Evolutionary conservation across 2,888 invertebrate genomes (phyloP).

Genomic region (Leucozona laternaria): DNA sequence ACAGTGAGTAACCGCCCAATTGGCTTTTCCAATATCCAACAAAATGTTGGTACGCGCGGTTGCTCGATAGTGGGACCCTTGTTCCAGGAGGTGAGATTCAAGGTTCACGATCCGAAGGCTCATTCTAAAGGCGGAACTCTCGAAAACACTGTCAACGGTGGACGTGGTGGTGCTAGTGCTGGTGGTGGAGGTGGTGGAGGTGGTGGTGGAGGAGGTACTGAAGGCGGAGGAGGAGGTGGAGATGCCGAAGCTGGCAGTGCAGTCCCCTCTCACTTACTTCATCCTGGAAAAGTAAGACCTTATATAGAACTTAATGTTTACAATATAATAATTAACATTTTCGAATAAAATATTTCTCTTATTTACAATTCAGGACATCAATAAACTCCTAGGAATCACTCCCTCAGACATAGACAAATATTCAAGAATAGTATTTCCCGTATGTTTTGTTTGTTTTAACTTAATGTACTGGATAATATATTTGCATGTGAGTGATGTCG

Average conservation of each 20-base stretch:
- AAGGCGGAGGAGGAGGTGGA: slow-evolving; percentile 81
- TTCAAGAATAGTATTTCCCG: slow-evolving; percentile 98
- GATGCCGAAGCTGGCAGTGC: slow-evolving; percentile 84
- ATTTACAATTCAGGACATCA: slow-evolving; percentile 88
- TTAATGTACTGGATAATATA: slow-evolving; percentile 99
- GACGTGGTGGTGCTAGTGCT: slow-evolving; percentile 87
- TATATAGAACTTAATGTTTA: background rate
- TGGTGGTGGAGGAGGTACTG: slow-evolving; percentile 79
- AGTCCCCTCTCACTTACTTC: slow-evolving; percentile 90
- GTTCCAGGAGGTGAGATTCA: slow-evolving; percentile 97
- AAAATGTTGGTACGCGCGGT: slow-evolving; percentile 85
- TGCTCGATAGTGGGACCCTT: slow-evolving; percentile 87
- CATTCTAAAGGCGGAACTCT: slow-evolving; percentile 96
- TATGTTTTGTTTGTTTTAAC: slow-evolving; percentile 99
- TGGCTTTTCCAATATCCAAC: slow-evolving; percentile 84
- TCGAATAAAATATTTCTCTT: background rate
- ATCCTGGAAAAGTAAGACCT: slow-evolving; percentile 90
- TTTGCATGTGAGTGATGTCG: slow-evolving; percentile 97
- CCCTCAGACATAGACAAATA: slow-evolving; percentile 99
- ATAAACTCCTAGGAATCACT: slow-evolving; percentile 95
- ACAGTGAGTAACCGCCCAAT: slow-evolving; percentile 85
- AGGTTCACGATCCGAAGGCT: slow-evolving; percentile 96
- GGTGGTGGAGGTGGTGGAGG: slow-evolving; percentile 84
- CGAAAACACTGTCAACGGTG: slow-evolving; percentile 95
- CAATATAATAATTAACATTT: background rate